Evolutionary conservation across 2,888 invertebrate genomes (phyloP), one percentile per base, ranked within the genome.

Genomic region (Drosophila mulleri): DNA sequence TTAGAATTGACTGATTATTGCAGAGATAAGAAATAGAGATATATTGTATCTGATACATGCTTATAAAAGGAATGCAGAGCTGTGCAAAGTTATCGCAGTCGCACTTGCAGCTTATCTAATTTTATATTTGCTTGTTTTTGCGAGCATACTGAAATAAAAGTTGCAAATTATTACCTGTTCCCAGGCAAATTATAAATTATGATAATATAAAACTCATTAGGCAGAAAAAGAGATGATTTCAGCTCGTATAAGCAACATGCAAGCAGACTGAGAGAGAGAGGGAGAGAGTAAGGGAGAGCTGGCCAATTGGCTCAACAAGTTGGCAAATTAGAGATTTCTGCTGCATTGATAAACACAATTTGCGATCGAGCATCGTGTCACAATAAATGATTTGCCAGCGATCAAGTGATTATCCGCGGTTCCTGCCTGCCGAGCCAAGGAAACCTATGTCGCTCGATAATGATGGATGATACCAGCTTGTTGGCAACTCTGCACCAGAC

Each of bases 371-470:
- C 75, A 83, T 90, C 90, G 89, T 88, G 88, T 88, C 87, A 86
- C 86, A 88, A 83, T 81, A 86, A 89, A 82, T 86, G 83, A 86
- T 89, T 86, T 89, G 71, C 69, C 77, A 70, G 65, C 73, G 78
- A 88, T 84, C 89, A 89, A 86, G 88, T 90, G 81, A 86, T 89
- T 83, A 86, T 81, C 72, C 54, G 20, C n/a, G 48, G 61, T 71
- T 71, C 72, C 80, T 72, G 53, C 52, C 59, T 61, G 29, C n/a
- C 5, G 39, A 59, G 14, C 29, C 29, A 29, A 23, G 14, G 53
- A 62, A 67, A 67, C 83, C 68, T 75, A 79, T 85, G 76, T 83
- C 69, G 75, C 70, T 79, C 78, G 73, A 64, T 89, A 84, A 88
- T 89, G 79, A 89, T 70, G 83, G 85, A 82, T 71, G 88, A 75